Base-by-base conservation (phyloP, 2,888 invertebrate species). In the Crematogaster levior region DNA sequence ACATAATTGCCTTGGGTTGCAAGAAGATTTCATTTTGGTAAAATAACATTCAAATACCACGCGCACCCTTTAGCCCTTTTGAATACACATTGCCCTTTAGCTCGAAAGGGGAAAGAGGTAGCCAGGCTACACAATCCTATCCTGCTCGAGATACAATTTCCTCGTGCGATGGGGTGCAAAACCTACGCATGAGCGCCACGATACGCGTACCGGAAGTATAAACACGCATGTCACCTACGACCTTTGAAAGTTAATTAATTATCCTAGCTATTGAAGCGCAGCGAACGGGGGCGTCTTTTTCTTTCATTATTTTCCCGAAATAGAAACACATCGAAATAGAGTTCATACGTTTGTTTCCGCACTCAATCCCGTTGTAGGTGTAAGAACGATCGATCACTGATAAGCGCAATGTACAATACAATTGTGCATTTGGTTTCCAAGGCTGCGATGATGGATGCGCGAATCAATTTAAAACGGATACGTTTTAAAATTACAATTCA, bases 181-280 rank as follows among this genome's bases (percentile, higher is more conserved):
- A 63, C 81, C 87, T 37, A 84, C 87, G 34, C 21, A 7, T 40
- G 10, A 65, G 30, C 70, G 27, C 37, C n/a, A 30, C 40, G 68
- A 46, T 68, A 68, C 21, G 77, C 68, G 37, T 46, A 60, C n/a
- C 80, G 80, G 37, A 73, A 74, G 60, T 74, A 27, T 5, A 70
- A 21, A 48, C 37, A 61, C 37, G 60, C 74, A 74, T n/a, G 65
- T 82, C 30, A 86, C 81, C 82, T 86, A 74, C 72, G 75, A 86
- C 82, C 86, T 88, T 88, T 85, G 21, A 21, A 10, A 21, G 27
- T 2, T 27, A 48, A 66, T 73, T 61, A 68, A 48, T 21, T 24
- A 18, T 9, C 1, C n/a, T 51, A 77, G 7, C 65, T 60, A 82
- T 70, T 51, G 37, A 9, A 51, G 48, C 60, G 30, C 9, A 6